Evolutionary conservation across 2,797 vertebrate genomes (phyloP).

Genomic region (Margarornis squamiger): DNA sequence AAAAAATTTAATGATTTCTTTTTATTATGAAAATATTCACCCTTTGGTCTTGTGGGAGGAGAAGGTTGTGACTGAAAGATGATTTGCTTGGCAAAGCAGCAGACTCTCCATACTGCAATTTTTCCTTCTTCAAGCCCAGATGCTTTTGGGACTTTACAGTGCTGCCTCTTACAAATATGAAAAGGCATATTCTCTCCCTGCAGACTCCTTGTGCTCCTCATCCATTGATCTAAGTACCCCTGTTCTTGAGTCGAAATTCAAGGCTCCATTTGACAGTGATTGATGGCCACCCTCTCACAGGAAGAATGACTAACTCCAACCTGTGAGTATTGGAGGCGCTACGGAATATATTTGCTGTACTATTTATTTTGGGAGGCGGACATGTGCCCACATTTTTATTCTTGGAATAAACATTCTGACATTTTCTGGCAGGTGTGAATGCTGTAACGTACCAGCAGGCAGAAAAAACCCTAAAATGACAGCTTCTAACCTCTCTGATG

Average conservation of each 20-base stretch:
- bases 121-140: conserved; percentile 13
- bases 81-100: conserved; percentile 44
- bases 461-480: conserved; percentile 1
- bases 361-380: conserved; percentile 63
- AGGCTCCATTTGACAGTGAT: conserved; percentile 38
- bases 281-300: conserved; percentile 56
- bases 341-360: conserved; percentile 20
- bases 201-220: not conserved
- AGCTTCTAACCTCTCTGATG: conserved; percentile 31
- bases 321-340: conserved; percentile 32
- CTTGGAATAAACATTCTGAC: conserved; percentile 68
- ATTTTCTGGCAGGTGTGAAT: conserved; percentile 72
- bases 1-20: not conserved
- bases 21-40: conserved; percentile 47
- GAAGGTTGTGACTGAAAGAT: conserved; percentile 25
- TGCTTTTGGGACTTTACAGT: not conserved
- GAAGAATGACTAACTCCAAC: conserved; percentile 61
- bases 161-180: not conserved
- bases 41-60: not conserved
- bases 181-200: not conserved
- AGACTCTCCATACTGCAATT: not conserved
- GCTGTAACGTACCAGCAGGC: conserved; percentile 3
- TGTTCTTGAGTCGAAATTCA: not conserved
- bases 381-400: conserved; percentile 62
- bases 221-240: not conserved